Evolutionary conservation across 2,888 invertebrate genomes (phyloP), one percentile per base, ranked within the genome.

Genomic region (Brachypalpus laphriformis): DNA sequence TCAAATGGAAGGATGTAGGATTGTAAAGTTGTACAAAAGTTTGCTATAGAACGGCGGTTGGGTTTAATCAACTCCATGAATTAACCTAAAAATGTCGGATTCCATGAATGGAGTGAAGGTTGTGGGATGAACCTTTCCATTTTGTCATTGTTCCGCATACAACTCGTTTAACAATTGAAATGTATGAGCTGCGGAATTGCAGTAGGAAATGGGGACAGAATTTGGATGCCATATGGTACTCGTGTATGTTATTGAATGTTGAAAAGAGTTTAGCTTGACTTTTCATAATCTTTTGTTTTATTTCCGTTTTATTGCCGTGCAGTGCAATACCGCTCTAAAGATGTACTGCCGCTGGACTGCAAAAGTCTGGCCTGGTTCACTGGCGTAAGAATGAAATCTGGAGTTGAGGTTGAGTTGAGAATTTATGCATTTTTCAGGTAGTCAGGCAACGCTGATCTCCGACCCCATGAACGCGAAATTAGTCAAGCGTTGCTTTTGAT

Each of bases 71-170:
- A 59, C 59, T 81, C 56, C 18, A 20, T 34, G 18, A 71, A 76
- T 81, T 85, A 81, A 85, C 85, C 85, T 71, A 81, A 85, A 80
- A 83, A 81, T 56, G 61, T 70, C 37, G 34, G 37, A 14, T 61
- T 51, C 11, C 14, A 61, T 68, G 78, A 74, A 80, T 74, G 66
- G 51, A 51, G 49, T 42, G 25, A 70, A 56, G 70, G 56, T 76
- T 75, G 70, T 28, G n/a, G 25, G 57, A 59, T 31, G 14, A 71
- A 45, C 31, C 20, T 66, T 42, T 59, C 14, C 16, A 14, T 65
- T 49, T 28, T 47, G 14, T 8, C n/a, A 49, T 78, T 78, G 63
- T 71, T 8, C 18, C 16, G 16, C 16, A 20, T 40, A 28, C 9
- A 66, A 25, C 11, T 37, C 16, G 5, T 25, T 20, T 59, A n/a